Base-by-base conservation (phyloP, 2,888 invertebrate genomes). In the Cataglyphis livida region DNA sequence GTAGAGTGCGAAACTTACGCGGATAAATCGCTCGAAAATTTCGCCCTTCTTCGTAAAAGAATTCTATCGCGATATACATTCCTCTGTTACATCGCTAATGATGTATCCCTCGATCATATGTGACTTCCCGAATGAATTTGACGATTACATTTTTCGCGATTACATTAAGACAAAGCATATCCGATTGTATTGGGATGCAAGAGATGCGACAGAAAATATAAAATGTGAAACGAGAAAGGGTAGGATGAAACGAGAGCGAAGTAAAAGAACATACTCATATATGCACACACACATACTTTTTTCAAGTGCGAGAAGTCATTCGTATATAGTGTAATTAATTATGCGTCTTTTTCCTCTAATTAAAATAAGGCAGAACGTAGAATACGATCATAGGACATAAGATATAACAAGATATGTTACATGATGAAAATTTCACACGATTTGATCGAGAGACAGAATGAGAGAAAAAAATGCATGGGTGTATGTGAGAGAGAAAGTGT, bases 291-390 rank as follows among this genome's bases (percentile, higher is more conserved):
- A 28, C 64, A 65, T 62, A 74, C 54, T 10, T 71, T 66, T 82
- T 75, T 78, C 70, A 84, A 84, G 25, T 61, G 48, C 78, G 68
- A 83, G 79, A 85, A 44, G 68, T 82, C 41, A 84, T 25, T 81
- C 81, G 65, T 90, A 86, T 18, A 51, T 76, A 66, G 54, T 92
- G 92, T 92, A 92, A 92, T 90, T 93, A 93, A 91, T 87, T 91
- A 89, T 92, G 41, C 5, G 90, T 90, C 91, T 92, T 91, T 90
- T 90, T 48, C n/a, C 88, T 88, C 86, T 87, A 88, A 84, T 62
- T 21, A 48, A 48, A 48, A 71, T 87, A 86, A 86, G 66, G 15
- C 84, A 86, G 83, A 85, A 84, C 44, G 70, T 89, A 82, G 87
- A 86, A 82, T 89, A 90, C 57, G 15, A 84, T 85, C 32, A 32